Evolutionary conservation across 2,888 invertebrate genomes (phyloP).

Genomic region (Philopedon plagiatum): DNA sequence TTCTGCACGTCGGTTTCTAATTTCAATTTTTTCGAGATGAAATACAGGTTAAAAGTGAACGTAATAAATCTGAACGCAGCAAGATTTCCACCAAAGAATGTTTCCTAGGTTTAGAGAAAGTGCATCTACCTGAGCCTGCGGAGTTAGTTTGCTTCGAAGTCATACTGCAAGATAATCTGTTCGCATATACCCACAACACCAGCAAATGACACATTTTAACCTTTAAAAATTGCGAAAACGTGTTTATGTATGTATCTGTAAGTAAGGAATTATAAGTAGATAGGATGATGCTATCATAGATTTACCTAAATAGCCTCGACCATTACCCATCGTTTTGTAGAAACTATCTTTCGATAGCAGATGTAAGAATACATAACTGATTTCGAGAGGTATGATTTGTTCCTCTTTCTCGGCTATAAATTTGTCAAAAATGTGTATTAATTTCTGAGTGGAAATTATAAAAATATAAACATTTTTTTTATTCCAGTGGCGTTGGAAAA

Average conservation of each 20-base stretch:
- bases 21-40: conserved; percentile 43
- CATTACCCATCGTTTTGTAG: neutral
- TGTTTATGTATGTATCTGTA: neutral
- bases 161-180: conserved; percentile 40
- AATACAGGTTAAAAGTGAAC: conserved; percentile 53
- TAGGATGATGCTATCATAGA: too few species aligned
- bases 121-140: conserved; percentile 37
- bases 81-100: conserved; percentile 44
- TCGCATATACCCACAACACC: conserved; percentile 11
- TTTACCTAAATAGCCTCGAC: too few species aligned
- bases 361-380: too few species aligned
- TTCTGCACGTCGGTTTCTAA: conserved; percentile 46
- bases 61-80: conserved; percentile 48
- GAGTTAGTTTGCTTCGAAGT: conserved; percentile 32
- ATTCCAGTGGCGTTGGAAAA: too few species aligned
- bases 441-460: too few species aligned
- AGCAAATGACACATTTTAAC: conserved; percentile 6
- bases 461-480: too few species aligned
- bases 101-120: conserved; percentile 50
- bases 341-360: neutral
- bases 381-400: too few species aligned
- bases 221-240: conserved; percentile 20
- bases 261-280: neutral
- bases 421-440: too few species aligned
- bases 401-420: too few species aligned